phyloP scores from a whole-genome alignment of 2,888 invertebrate genomes.

The Phaedon cochleariae region DNA sequence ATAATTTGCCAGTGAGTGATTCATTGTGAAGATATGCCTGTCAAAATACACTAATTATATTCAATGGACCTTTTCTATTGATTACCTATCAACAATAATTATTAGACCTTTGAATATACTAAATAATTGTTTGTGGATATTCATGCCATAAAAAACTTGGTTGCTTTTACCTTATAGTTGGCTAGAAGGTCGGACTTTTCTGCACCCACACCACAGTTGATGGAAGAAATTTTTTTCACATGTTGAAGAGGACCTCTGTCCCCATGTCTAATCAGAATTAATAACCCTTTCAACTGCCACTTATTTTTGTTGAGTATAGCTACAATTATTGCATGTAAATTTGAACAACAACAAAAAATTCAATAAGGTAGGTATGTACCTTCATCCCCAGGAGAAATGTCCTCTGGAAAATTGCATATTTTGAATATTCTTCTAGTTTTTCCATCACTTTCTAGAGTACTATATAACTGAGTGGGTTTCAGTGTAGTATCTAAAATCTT shows the following conservation, averaged over 20 bases:
- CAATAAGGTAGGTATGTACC: too few species aligned
- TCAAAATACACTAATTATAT: slow-evolving; percentile 30
- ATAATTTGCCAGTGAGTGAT: slow-evolving; percentile 68
- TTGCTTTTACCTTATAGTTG: slow-evolving; percentile 55
- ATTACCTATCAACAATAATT: neutral
- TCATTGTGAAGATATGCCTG: slow-evolving; percentile 69
- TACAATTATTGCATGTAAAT: too few species aligned
- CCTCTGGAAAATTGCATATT: slow-evolving; percentile 78
- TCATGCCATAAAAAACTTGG: slow-evolving; percentile 1
- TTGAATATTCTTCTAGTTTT: slow-evolving; percentile 73
- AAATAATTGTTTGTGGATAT: too few species aligned
- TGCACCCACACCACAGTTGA: slow-evolving; percentile 73
- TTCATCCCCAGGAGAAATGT: slow-evolving; percentile 76
- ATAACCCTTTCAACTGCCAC: slow-evolving; percentile 74
- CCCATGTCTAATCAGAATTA: slow-evolving; percentile 86
- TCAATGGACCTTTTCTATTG: neutral
- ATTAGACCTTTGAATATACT: too few species aligned
- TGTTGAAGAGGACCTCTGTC: slow-evolving; percentile 89
- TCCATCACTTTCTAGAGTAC: slow-evolving; percentile 66
- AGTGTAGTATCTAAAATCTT: slow-evolving; percentile 49
- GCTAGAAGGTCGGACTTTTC: slow-evolving; percentile 54
- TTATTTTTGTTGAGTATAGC: slow-evolving; percentile 63
- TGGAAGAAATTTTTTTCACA: slow-evolving; percentile 77
- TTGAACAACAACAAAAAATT: too few species aligned
- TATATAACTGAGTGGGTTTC: slow-evolving; percentile 52